These are phyloP conservation scores for Cyclophora albipunctata DNA, from an alignment of 2,888 invertebrate species.

Conservation along the genomic window DNA sequence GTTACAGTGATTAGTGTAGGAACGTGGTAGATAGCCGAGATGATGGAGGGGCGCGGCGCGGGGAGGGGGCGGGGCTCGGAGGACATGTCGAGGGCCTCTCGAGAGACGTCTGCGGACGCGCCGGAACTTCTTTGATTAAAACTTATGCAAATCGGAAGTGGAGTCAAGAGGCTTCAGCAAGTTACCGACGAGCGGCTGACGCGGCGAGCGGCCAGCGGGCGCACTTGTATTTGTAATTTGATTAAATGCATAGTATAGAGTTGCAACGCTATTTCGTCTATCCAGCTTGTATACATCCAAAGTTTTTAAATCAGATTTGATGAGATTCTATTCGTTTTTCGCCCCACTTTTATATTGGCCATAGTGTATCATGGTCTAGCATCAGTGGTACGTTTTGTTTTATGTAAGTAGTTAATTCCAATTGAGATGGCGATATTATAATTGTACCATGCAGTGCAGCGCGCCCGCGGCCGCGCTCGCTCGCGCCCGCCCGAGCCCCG, in stretches of 20 bases:
- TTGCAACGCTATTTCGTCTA: no score
- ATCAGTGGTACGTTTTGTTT: no score
- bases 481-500: neutral
- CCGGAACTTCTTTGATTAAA: conserved; percentile 58
- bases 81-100: conserved; percentile 26
- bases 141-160: conserved; percentile 54
- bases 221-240: neutral
- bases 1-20: neutral
- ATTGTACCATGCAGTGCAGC: no score
- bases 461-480: no score
- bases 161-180: conserved; percentile 41
- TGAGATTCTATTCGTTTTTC: no score
- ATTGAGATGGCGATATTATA: no score
- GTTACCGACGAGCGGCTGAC: conserved; percentile 27
- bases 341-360: no score
- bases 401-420: no score
- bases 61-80: conserved; percentile 2
- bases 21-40: neutral
- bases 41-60: conserved; percentile 5
- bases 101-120: conserved; percentile 5
- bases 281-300: no score
- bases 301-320: no score
- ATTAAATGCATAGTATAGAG: no score
- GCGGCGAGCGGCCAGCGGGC: conserved; percentile 3
- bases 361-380: no score